Evolutionary conservation across 2,797 vertebrate genomes (phyloP).

Genomic region (Thaleichthys pacificus): DNA sequence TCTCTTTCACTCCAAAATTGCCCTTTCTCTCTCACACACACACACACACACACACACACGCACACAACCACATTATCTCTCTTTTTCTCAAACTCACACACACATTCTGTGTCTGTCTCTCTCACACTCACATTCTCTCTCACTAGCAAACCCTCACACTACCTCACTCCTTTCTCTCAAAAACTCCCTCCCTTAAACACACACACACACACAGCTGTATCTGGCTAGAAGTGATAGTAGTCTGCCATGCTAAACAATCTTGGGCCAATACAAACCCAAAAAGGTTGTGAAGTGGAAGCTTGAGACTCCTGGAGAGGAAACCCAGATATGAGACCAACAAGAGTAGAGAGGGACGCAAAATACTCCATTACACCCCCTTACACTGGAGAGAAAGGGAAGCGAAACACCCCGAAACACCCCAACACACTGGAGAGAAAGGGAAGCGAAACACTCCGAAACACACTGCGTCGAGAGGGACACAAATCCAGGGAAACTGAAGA

Average conservation of each 20-base stretch:
- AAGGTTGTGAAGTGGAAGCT: slow-evolving; percentile 37
- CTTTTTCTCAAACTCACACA: not conserved
- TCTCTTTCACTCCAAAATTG: slow-evolving; percentile 1
- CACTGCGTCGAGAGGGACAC: too few species aligned
- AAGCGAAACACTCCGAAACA: slow-evolving; percentile 6
- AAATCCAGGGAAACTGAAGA: too few species aligned
- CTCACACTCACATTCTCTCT: not conserved
- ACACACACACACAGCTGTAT: slow-evolving; percentile 29
- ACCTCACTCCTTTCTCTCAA: too few species aligned
- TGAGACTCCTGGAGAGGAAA: slow-evolving; percentile 33
- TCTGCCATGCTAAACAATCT: slow-evolving; percentile 55
- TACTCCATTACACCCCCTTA: slow-evolving; percentile 2
- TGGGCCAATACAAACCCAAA: slow-evolving; percentile 61
- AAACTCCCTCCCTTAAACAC: slow-evolving; percentile 21
- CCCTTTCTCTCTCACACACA: slow-evolving; percentile 5
- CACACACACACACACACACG: slow-evolving; percentile 5
- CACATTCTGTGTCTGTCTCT: not conserved
- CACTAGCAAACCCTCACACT: not conserved
- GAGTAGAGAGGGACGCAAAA: too few species aligned
- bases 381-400: slow-evolving; percentile 7
- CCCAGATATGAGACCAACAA: slow-evolving; percentile 35
- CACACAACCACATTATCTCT: not conserved
- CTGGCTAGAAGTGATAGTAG: slow-evolving; percentile 23
- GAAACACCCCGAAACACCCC: slow-evolving; percentile 18
- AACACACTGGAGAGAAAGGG: not conserved